phyloP scores from a whole-genome alignment of 2,113 vertebrate species.

The Lycaon pictus region DNA sequence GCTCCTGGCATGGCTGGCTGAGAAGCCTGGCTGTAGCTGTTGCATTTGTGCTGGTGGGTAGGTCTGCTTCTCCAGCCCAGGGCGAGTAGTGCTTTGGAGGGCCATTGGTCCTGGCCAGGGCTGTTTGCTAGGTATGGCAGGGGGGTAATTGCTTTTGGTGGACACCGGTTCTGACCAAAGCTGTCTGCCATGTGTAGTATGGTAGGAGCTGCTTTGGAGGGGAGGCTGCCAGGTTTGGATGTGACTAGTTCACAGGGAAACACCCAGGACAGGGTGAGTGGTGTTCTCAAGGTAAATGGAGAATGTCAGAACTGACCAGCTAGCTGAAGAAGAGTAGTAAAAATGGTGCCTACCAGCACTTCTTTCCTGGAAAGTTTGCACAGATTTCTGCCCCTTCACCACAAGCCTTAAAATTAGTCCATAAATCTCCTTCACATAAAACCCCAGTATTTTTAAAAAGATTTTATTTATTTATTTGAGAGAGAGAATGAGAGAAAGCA shows the following conservation, averaged over 20 bases:
- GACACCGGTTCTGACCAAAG: neutral
- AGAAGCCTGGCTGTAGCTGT: neutral
- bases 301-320: neutral
- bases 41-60: neutral
- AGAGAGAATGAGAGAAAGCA: neutral
- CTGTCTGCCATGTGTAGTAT: neutral
- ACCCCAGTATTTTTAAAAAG: neutral
- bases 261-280: neutral
- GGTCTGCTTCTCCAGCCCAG: neutral
- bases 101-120: neutral
- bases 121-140: neutral
- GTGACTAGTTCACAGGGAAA: neutral
- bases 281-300: neutral
- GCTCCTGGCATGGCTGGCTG: neutral
- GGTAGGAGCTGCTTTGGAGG: neutral
- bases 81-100: neutral
- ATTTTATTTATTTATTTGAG: neutral
- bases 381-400: neutral
- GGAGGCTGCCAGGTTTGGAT: neutral
- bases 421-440: neutral
- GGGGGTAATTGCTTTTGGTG: neutral
- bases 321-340: neutral
- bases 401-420: neutral
- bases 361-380: neutral
- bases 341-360: neutral